Evolutionary conservation across 2,797 vertebrate species (phyloP).

Genomic region (Alfaro cultratus): DNA sequence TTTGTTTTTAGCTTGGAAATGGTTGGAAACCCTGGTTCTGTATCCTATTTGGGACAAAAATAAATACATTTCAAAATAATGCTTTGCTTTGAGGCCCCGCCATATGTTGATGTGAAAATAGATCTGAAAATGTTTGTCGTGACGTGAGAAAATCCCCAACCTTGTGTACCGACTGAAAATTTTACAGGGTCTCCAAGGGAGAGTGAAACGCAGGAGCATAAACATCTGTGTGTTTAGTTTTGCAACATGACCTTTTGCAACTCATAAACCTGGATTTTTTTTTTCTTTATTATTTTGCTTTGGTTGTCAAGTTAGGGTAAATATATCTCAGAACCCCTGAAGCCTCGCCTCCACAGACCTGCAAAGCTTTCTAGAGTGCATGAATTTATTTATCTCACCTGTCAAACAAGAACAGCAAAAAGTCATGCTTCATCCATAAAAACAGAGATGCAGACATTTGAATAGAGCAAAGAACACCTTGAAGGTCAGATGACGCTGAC

Average conservation of each 20-base stretch:
- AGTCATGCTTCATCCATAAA: neutral
- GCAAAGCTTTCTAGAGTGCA: conserved; percentile 24
- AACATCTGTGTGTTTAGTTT: conserved; percentile 1
- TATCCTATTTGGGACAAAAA: neutral
- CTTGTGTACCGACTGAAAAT: neutral
- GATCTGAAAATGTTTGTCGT: neutral
- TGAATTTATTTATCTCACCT: conserved; percentile 44
- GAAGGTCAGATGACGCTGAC: conserved; percentile 25
- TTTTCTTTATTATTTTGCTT: neutral
- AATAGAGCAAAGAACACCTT: conserved; percentile 14
- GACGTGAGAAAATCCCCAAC: neutral
- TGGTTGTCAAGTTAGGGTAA: conserved; percentile 12
- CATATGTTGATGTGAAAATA: neutral
- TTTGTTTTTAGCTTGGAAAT: neutral
- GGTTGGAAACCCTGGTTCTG: neutral
- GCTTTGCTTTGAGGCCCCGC: neutral
- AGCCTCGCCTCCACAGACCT: conserved; percentile 7
- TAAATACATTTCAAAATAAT: neutral
- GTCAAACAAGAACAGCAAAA: conserved; percentile 43
- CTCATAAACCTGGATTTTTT: neutral
- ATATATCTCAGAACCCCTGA: conserved; percentile 21
- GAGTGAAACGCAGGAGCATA: neutral
- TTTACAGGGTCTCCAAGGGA: neutral
- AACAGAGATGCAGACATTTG: conserved; percentile 20
- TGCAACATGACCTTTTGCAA: conserved; percentile 5